A percentile compares a stretch with the other conserved stretches of the same genome.
These are phyloP conservation scores for Philypnodon macrostomus DNA, from an alignment of 2,797 vertebrate genomes.

Conservation along the genomic window DNA sequence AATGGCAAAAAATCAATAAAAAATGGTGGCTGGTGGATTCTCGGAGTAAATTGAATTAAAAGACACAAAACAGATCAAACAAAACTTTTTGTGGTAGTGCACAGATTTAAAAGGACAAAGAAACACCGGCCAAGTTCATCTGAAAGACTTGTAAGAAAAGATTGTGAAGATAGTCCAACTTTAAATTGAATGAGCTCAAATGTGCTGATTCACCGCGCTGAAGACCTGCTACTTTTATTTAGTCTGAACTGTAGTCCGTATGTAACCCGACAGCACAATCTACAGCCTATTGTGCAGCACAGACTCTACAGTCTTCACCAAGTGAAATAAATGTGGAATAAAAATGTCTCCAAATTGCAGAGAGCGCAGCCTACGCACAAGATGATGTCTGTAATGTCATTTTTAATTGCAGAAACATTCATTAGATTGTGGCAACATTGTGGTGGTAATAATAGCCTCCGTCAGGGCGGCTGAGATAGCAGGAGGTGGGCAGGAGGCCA, in stretches of 20 bases:
- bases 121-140: slow-evolving; percentile 22
- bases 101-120: slow-evolving; percentile 24
- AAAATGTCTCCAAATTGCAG: slow-evolving; percentile 12
- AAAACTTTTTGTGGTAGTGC: slow-evolving; percentile 10
- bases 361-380: background rate
- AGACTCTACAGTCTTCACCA: slow-evolving; percentile 1
- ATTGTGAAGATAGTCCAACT: slow-evolving; percentile 26
- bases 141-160: slow-evolving; percentile 16
- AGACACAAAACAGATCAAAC: slow-evolving; percentile 4
- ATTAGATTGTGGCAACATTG: slow-evolving; percentile 15
- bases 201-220: slow-evolving; percentile 40
- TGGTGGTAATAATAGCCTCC: slow-evolving; percentile 19
- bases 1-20: no score
- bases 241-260: slow-evolving; percentile 11
- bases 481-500: slow-evolving; percentile 51
- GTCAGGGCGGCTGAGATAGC: slow-evolving; percentile 21
- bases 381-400: slow-evolving; percentile 1
- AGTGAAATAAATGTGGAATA: slow-evolving; percentile 8
- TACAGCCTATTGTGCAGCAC: slow-evolving; percentile 23
- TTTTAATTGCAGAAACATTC: slow-evolving; percentile 6
- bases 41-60: slow-evolving; percentile 24
- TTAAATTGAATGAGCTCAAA: slow-evolving; percentile 42
- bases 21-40: background rate
- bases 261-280: slow-evolving; percentile 27
- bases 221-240: slow-evolving; percentile 35